Base-by-base conservation (phyloP, 2,888 invertebrate genomes). In the Synanthedon vespiformis region DNA sequence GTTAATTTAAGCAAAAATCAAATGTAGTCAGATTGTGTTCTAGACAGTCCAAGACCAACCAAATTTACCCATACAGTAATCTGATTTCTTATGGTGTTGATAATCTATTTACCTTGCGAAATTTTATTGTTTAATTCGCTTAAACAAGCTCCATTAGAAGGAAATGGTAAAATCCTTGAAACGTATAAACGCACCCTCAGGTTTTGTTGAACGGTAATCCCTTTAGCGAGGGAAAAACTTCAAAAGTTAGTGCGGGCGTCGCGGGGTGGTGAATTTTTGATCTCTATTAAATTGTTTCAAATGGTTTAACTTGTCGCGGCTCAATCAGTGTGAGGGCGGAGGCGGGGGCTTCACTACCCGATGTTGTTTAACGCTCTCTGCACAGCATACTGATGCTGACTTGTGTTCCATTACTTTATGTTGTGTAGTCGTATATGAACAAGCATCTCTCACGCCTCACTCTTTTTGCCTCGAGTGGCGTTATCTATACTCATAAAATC, bases 201-300 rank as follows among this genome's bases (percentile, higher is more conserved):
- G 71, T 74, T 73, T 77, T 75, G 79, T 74, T 80, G 69, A 74
- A 75, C 82, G 80, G 76, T 86, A 87, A 87, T 87, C 84, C 83
- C 81, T 81, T 87, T 86, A 85, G 79, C 74, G 80, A 76, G 87
- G 85, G 81, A 85, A 86, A 84, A 86, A 85, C 87, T 87, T 87
- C 87, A 87, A 87, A 87, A 86, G 87, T 87, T 87, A 83, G 86
- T 84, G 81, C 81, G 82, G 80, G 83, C 73, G 73, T 63, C 62
- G 74, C 77, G 76, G 82, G 85, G 81, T 71, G 64, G 72, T 71
- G 76, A 82, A 85, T 87, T 86, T 86, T 87, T 87, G 87, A 87
- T 87, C 87, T 87, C 85, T 87, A 87, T 87, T 87, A 87, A 87
- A 87, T 87, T 87, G 87, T 87, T 87, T 87, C 87, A 87, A 87